phyloP scores from a whole-genome alignment of 2,888 invertebrate genomes.

The Empis livida region DNA sequence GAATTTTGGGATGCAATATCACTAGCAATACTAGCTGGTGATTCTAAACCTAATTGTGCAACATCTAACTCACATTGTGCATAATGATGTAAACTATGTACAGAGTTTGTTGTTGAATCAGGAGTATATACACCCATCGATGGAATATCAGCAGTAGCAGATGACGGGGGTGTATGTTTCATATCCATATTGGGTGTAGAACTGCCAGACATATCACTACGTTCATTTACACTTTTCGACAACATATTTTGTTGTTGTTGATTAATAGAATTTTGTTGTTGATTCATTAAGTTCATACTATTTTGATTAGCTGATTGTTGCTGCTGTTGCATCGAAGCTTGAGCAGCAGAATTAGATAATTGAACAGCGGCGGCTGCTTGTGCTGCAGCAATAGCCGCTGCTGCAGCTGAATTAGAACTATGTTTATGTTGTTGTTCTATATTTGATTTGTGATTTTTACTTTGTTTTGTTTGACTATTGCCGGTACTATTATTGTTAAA shows the following conservation, averaged over 20 bases:
- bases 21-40: slow-evolving; percentile 76
- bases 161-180: slow-evolving; percentile 35
- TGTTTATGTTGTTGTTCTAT: too few species aligned
- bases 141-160: slow-evolving; percentile 45
- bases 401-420: too few species aligned
- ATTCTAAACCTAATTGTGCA: slow-evolving; percentile 70
- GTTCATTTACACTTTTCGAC: slow-evolving; percentile 12
- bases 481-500: not conserved
- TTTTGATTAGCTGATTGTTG: slow-evolving; percentile 22
- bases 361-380: too few species aligned
- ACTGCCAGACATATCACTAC: slow-evolving; percentile 22
- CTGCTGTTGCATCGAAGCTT: not conserved
- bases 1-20: slow-evolving; percentile 68
- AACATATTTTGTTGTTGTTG: slow-evolving; percentile 4
- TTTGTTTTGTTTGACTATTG: not conserved
- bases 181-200: slow-evolving; percentile 29
- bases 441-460: not conserved
- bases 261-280: slow-evolving; percentile 20
- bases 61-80: slow-evolving; percentile 73
- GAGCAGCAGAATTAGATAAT: too few species aligned
- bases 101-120: slow-evolving; percentile 70
- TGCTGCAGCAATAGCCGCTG: too few species aligned
- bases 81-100: slow-evolving; percentile 66
- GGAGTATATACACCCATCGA: slow-evolving; percentile 79
- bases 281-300: not conserved